These are phyloP conservation scores for Vanessa atalanta DNA, from an alignment of 1,140 invertebrate species.

Conservation along the genomic window DNA sequence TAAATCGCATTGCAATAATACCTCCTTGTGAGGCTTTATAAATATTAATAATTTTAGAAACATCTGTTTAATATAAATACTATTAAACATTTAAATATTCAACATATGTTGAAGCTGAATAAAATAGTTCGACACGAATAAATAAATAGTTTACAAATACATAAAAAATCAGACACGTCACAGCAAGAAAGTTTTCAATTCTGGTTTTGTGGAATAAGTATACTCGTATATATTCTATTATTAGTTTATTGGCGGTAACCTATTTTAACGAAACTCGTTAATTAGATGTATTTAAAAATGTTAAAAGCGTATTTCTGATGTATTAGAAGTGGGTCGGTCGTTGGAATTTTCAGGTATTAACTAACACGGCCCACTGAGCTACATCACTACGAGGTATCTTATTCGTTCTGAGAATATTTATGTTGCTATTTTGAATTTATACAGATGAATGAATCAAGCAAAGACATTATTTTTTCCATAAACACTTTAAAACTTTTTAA, in stretches of 20 bases:
- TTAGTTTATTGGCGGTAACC: conserved; percentile 11
- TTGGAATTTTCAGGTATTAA: conserved; percentile 20
- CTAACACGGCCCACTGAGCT: conserved; percentile 8
- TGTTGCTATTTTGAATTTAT: background rate
- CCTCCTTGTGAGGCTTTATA: too few relatives aligned
- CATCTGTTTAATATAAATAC: too few relatives aligned
- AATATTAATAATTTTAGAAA: too few relatives aligned
- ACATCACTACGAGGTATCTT: background rate
- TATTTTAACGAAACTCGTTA: conserved; percentile 23
- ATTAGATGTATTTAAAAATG: conserved; percentile 30
- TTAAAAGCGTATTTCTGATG: conserved; percentile 15
- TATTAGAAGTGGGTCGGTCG: conserved; percentile 22
- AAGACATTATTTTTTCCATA: too few relatives aligned
- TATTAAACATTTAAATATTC: too few relatives aligned
- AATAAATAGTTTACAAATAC: too few relatives aligned
- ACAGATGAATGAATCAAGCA: too few relatives aligned
- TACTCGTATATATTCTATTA: conserved; percentile 23
- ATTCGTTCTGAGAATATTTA: background rate
- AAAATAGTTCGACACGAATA: too few relatives aligned
- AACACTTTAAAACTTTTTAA: too few relatives aligned
- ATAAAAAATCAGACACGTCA: background rate
- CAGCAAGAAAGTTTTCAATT: background rate
- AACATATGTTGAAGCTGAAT: too few relatives aligned
- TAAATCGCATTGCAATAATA: too few relatives aligned
- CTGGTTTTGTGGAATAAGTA: conserved; percentile 3